Evolutionary conservation across 2,888 invertebrate species (phyloP).

Genomic region (Cataglyphis altisquamis): DNA sequence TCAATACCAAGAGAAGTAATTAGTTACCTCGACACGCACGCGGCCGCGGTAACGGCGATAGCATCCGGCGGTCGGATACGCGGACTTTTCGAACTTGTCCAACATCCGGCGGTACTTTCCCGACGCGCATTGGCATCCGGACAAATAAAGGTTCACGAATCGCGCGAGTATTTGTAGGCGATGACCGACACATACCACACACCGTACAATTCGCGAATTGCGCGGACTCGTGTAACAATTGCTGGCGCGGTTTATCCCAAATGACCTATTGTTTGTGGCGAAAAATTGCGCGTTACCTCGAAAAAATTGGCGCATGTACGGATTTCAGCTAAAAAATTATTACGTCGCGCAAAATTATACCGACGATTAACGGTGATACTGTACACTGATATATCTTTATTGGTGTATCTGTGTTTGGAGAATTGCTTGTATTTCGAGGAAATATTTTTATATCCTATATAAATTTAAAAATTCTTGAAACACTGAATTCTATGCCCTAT

Average conservation of each 20-base stretch:
- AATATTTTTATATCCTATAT: background rate
- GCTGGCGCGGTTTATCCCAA: constrained; percentile 38
- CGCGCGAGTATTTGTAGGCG: constrained; percentile 51
- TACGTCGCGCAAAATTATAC: background rate
- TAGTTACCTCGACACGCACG: constrained; percentile 72
- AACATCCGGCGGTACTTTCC: constrained; percentile 66
- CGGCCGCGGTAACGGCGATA: constrained; percentile 57
- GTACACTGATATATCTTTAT: background rate
- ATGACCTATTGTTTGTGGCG: constrained; percentile 41
- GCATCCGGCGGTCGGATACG: constrained; percentile 72
- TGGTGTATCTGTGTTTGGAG: background rate
- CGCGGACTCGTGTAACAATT: constrained; percentile 48
- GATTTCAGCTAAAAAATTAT: background rate
- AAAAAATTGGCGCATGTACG: constrained; percentile 10
- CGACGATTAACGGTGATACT: background rate
- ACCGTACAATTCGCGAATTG: constrained; percentile 25
- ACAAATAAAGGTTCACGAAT: constrained; percentile 54
- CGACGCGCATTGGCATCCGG: constrained; percentile 45
- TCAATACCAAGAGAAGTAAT: constrained; percentile 68
- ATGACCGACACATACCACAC: constrained; percentile 26
- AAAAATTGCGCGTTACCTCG: constrained; percentile 7
- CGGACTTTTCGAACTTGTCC: constrained; percentile 73
- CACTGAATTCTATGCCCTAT: background rate
- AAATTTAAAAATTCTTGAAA: background rate
- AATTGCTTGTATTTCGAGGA: no score